Base-by-base conservation (phyloP, 2,888 invertebrate species). In the Cosmorhoe ocellata region DNA sequence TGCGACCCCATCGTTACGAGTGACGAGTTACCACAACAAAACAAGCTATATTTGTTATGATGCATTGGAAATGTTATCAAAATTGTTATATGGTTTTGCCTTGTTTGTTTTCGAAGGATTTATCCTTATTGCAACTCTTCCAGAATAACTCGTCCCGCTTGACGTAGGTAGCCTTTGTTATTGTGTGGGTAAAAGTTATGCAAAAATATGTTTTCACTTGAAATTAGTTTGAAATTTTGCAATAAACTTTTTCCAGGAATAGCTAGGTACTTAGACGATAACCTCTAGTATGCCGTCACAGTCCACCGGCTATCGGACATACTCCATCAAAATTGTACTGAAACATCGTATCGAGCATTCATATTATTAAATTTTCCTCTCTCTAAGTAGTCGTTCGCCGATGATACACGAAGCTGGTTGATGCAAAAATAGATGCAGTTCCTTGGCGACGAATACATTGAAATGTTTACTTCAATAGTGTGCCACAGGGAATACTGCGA, bases 81-180 rank as follows among this genome's bases (percentile, higher is more conserved):
- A 55, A 46, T 58, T 49, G 47, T 37, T 31, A 36, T 44, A 36
- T 39, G 34, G 43, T 38, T 56, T 60, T 60, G 39, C 49, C 53
- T 51, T 37, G 41, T 54, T 50, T 43, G 40, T 58, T 50, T 33
- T 31, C 11, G 38, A 51, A 46, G 50, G 46, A 52, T 41, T 39
- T 50, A 39, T 52, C 42, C 40, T 34, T 32, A 33, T 38, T 43
- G 33, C 39, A 39, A 22, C 49, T 51, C 45, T 39, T 46, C 31
- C 14, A 52, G 30, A 44, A 39, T 39, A 36, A 46, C 26, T 42
- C 18, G 26, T 34, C 13, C 38, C 10, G 22, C 38, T 28, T 46
- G 38, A 58, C 32, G 39, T 45, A 50, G 42, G n/a, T n/a, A n/a
- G n/a, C n/a, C 38, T 27, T 40, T 42, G 27, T 39, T 37, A 34